Conservation (phyloP, 23 tunicate species). For the Ascidia mentula region DNA sequence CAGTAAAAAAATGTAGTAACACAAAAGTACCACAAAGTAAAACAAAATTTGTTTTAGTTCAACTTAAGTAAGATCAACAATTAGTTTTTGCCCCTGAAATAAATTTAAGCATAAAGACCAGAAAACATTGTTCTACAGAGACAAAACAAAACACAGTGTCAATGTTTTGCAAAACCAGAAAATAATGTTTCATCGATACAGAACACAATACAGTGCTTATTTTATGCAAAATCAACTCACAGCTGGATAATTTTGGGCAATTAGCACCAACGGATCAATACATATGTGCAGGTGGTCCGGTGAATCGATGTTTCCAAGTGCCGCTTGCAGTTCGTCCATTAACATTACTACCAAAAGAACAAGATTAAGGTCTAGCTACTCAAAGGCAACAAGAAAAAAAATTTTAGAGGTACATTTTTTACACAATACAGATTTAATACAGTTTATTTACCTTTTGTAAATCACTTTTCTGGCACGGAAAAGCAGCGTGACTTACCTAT, state of each 20-base stretch:
- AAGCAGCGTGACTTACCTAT: conserved; percentile 40
- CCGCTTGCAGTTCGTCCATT: conserved; percentile 73
- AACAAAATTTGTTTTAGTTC: no score
- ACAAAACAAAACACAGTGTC: no score
- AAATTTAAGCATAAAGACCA: no score
- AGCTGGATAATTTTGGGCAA: conserved; percentile 79
- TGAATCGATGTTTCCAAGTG: conserved; percentile 70
- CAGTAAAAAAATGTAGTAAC: neutral
- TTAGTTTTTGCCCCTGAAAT: no score
- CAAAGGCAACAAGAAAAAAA: neutral
- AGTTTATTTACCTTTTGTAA: no score
- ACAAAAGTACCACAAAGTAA: no score
- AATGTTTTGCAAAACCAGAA: no score
- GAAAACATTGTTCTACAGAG: no score
- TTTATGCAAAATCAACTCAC: conserved; percentile 32
- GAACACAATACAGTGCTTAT: no score
- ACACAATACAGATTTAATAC: neutral
- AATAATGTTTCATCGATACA: no score
- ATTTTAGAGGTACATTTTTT: neutral
- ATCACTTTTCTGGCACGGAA: no score
- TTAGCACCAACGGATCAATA: conserved; percentile 63
- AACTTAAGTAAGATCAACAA: no score
- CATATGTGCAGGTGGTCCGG: conserved; percentile 69
- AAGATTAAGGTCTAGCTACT: neutral
- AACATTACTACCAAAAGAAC: conserved; percentile 33